These are phyloP conservation scores for Tetramorium parvispinum DNA, from an alignment of 1,140 invertebrate genomes.

Conservation along the genomic window DNA sequence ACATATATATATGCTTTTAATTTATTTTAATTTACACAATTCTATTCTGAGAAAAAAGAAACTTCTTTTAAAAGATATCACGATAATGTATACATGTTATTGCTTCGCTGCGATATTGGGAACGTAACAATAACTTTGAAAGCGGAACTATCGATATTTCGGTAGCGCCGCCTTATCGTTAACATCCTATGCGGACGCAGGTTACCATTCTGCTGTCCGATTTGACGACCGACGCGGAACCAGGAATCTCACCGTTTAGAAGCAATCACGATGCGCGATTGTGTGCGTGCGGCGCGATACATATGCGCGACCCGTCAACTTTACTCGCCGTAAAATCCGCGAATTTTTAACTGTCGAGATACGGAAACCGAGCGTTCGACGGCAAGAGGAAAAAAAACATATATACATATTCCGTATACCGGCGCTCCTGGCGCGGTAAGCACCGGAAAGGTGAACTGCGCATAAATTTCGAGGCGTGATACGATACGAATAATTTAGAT, in stretches of 20 bases:
- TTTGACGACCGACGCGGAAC: slow-evolving; percentile 41
- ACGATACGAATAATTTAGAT: slow-evolving; percentile 18
- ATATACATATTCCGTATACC: background rate
- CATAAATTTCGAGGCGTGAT: slow-evolving; percentile 32
- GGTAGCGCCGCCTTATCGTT: background rate
- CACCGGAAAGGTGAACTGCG: slow-evolving; percentile 4
- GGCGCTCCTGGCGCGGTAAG: background rate
- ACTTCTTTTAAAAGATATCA: background rate
- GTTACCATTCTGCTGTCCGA: slow-evolving; percentile 31
- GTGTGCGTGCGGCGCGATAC: background rate
- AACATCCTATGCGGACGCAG: slow-evolving; percentile 18
- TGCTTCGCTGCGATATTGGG: background rate
- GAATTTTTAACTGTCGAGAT: slow-evolving; percentile 3
- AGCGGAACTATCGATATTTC: slow-evolving; percentile 19
- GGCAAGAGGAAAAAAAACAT: background rate
- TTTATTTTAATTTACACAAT: background rate
- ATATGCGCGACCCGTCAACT: background rate
- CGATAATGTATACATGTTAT: background rate
- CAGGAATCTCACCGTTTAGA: slow-evolving; percentile 33
- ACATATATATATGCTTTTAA: background rate
- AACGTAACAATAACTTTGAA: background rate
- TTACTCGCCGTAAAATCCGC: background rate
- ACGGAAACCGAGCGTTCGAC: background rate
- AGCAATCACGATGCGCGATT: slow-evolving; percentile 7
- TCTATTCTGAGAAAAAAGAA: background rate